A percentile compares a stretch with the other conserved stretches of the same genome.
These are phyloP conservation scores for Lordiphosa andalusiaca DNA, from an alignment of 2,888 invertebrate genomes.

Conservation along the genomic window DNA sequence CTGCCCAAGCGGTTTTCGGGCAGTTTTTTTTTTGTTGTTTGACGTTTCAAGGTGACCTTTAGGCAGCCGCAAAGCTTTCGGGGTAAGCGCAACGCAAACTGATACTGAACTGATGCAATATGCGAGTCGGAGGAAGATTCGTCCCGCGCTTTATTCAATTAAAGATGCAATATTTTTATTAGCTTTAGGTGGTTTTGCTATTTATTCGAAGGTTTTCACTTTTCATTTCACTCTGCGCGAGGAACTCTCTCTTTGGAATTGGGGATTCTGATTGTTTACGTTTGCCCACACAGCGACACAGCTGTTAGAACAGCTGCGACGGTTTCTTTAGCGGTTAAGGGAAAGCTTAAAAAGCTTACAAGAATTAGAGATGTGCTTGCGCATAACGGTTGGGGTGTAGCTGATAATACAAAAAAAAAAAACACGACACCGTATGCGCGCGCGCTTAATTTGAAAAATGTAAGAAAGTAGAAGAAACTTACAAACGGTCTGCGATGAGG, in stretches of 20 bases:
- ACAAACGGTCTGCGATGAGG: slow-evolving; percentile 18
- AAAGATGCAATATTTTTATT: not conserved
- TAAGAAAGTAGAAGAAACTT: slow-evolving; percentile 10
- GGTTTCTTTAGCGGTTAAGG: not conserved
- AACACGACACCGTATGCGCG: not conserved
- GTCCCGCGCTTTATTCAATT: not conserved
- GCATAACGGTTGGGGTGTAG: slow-evolving; percentile 1
- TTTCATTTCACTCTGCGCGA: slow-evolving; percentile 1
- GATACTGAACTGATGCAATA: slow-evolving; percentile 58
- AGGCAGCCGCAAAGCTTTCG: slow-evolving; percentile 55
- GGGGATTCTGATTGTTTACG: not conserved
- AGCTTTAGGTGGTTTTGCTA: not conserved
- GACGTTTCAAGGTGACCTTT: slow-evolving; percentile 80
- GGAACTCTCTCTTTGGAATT: not conserved
- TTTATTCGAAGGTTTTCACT: slow-evolving; percentile 7
- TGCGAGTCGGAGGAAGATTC: not conserved
- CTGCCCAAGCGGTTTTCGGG: slow-evolving; percentile 44
- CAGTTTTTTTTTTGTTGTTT: slow-evolving; percentile 72
- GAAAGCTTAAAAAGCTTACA: slow-evolving; percentile 8
- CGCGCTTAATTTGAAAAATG: too few relatives aligned
- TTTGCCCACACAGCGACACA: not conserved
- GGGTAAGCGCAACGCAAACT: slow-evolving; percentile 32
- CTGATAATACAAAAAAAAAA: too few relatives aligned
- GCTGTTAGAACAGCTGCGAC: slow-evolving; percentile 4
- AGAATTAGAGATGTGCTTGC: slow-evolving; percentile 1